Evolutionary conservation across 2,888 invertebrate species (phyloP).

Genomic region (Leucoma salicis): DNA sequence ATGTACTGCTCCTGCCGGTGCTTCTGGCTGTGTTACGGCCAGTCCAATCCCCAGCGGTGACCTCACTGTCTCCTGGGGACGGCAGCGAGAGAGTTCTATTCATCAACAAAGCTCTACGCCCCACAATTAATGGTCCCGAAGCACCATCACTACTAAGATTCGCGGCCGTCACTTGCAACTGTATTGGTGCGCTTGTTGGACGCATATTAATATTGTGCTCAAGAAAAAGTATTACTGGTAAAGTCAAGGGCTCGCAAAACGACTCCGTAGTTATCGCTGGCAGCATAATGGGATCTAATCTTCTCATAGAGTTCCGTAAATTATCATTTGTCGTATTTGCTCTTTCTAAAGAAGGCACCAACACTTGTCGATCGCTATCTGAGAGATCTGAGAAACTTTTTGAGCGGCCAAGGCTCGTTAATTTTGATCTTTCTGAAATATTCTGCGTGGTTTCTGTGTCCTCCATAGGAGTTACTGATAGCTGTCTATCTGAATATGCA

Average conservation of each 20-base stretch:
- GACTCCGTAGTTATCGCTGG: slow-evolving; percentile 63
- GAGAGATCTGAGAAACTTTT: slow-evolving; percentile 70
- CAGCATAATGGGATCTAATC: slow-evolving; percentile 70
- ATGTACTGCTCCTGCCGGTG: slow-evolving; percentile 62
- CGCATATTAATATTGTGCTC: slow-evolving; percentile 73
- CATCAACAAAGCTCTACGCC: slow-evolving; percentile 69
- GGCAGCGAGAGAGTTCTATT: slow-evolving; percentile 69
- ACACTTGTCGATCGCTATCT: slow-evolving; percentile 47
- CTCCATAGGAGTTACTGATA: slow-evolving; percentile 44
- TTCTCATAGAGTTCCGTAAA: slow-evolving; percentile 70
- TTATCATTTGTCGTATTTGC: slow-evolving; percentile 58
- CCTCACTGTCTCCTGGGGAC: slow-evolving; percentile 70
- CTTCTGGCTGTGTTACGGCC: slow-evolving; percentile 62
- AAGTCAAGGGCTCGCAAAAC: slow-evolving; percentile 62
- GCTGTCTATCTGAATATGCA: slow-evolving; percentile 42
- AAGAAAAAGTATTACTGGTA: slow-evolving; percentile 73
- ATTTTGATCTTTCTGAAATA: slow-evolving; percentile 41
- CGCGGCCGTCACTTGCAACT: slow-evolving; percentile 72
- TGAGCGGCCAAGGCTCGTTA: slow-evolving; percentile 54
- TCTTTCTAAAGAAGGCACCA: slow-evolving; percentile 55
- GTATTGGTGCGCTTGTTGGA: slow-evolving; percentile 74
- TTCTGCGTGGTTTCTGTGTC: slow-evolving; percentile 43
- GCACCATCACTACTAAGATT: slow-evolving; percentile 68
- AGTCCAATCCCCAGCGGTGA: slow-evolving; percentile 65
- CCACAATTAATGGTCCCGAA: slow-evolving; percentile 70